Evolutionary conservation across 53 echinoderm and acorn worm genomes (phyloP), one percentile per base, ranked within the genome.

Genomic region (Zoroaster sp.): DNA sequence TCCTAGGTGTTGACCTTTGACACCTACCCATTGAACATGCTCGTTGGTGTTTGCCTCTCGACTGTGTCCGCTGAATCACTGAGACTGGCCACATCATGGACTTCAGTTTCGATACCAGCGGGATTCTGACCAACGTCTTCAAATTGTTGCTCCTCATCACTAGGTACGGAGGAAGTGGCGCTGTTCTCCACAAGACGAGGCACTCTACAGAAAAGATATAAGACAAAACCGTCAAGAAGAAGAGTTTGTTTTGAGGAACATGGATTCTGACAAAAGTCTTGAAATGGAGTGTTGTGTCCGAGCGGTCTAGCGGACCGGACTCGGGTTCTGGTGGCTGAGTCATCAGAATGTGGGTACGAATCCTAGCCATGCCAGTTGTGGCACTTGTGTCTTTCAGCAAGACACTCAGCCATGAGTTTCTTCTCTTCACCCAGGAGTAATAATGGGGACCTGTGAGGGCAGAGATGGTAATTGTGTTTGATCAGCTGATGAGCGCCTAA

Each of bases 111-210:
- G 30, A 95, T 92, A 3, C 53, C 75, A 23, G 87, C 92, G 11
- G 90, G 85, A 35, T 95, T 95, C 78, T 99, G 93, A 15, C 99
- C 99, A 33, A 89, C 96, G 51, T 99, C 99, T 91, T 99, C 99
- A 86, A 91, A 99, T 43, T 87, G 87, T n/a, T 96, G 94, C 37
- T 99, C 99, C 1, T 88, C 95, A 70, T 95, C 89, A 21, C 89
- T 93, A 14, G 82, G 73, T 25, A 89, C n/a, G 32, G 89, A 89
- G 15, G 89, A 80, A 53, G 89, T 78, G 4, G 59, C 51, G 23
- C 68, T 68, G 45, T 82, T 41, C 17, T 68, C 82, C 41, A 41
- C 42, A 11, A 79, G 43, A 30, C 36, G 20, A 38, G 59, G 63
- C 35, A 79, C 79, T 39, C 79, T 79, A 25, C 15, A 18, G 20